These are phyloP conservation scores for Apis laboriosa DNA, from an alignment of 1,140 invertebrate species.

Conservation along the genomic window DNA sequence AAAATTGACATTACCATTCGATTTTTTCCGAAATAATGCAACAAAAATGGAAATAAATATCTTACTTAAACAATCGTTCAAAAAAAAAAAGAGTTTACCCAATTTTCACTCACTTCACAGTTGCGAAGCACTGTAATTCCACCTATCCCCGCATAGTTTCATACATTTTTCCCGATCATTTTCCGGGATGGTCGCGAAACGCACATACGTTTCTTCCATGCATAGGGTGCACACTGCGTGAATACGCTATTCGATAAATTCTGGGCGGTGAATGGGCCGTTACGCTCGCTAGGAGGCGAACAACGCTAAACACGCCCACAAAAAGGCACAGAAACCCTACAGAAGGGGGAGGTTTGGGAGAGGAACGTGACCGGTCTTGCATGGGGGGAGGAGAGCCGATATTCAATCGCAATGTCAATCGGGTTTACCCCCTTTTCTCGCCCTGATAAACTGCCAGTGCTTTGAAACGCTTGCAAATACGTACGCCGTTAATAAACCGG, in stretches of 20 bases:
- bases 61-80: no score
- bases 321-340: neutral
- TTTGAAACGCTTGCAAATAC: neutral
- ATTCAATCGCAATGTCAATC: conserved; percentile 31
- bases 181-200: neutral
- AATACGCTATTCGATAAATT: conserved; percentile 36
- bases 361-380: conserved; percentile 9
- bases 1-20: no score
- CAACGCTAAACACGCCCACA: conserved; percentile 25
- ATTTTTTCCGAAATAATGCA: no score
- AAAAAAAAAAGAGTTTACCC: no score
- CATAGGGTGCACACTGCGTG: neutral
- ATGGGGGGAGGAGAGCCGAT: neutral
- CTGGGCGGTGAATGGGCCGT: neutral
- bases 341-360: neutral
- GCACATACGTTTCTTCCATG: neutral
- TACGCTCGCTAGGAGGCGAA: conserved; percentile 13
- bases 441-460: conserved; percentile 16
- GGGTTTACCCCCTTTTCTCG: conserved; percentile 6
- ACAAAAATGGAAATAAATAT: no score
- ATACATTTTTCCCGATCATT: conserved; percentile 4
- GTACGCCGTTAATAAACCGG: conserved; percentile 2
- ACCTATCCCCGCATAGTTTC: neutral
- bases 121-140: no score
- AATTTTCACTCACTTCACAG: no score